Base-by-base conservation (phyloP, 2,797 vertebrate species). In the Takifugu ocellatus region DNA sequence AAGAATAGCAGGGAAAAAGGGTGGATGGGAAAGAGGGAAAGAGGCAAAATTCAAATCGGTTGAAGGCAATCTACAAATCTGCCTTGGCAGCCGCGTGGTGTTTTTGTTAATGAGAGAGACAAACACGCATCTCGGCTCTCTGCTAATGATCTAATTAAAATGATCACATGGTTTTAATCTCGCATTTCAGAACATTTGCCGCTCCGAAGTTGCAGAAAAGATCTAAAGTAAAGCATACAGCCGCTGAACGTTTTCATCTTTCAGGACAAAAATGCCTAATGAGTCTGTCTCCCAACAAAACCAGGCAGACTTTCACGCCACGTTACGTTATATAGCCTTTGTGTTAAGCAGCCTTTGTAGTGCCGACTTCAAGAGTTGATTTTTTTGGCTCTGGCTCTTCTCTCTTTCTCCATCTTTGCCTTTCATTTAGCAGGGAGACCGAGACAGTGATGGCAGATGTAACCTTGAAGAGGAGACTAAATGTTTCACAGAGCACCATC, bases 111-210 rank as follows among this genome's bases (percentile, higher is more conserved):
- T 85, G 84, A 88, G 86, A 82, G 71, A 77, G 87, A 78, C 84
- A 90, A 88, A 88, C 81, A 81, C 81, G 78, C 75, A 91, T 87
- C 79, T 79, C 87, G 88, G 88, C 90, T 91, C 84, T 82, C 77
- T 65, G 73, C 89, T 91, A 90, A 90, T 90, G 84, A 87, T 90
- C 81, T 85, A 88, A 91, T 90, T 90, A 86, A 90, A 90, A 85
- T 77, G 75, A 90, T 91, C 88, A 91, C 88, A 90, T 87, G 87
- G 86, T 88, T 90, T 85, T 89, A 89, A 91, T 92, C 79, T 85
- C 64, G 70, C 77, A 83, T 86, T 89, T 90, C 85, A 89, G 90
- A 91, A 82, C 77, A 69, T 66, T 70, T 71, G 25, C 71, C 51
- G 27, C 47, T 73, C 70, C 66, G 75, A 71, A 77, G 56, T 72